Evolutionary conservation across 2,113 vertebrate species (phyloP).

Genomic region (Platysternon megacephalum): DNA sequence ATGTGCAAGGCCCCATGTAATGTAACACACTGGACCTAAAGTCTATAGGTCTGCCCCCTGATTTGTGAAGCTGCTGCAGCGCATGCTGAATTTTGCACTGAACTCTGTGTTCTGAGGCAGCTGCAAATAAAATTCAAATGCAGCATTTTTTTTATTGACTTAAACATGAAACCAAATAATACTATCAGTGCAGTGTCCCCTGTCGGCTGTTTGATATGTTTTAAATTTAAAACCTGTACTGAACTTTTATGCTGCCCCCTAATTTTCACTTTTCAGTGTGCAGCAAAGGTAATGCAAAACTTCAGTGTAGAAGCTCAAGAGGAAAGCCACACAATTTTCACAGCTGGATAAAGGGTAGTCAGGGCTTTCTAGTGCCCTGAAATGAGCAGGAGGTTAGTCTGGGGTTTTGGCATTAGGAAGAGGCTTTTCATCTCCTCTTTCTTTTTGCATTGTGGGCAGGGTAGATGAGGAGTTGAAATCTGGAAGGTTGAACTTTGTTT

Average conservation of each 20-base stretch:
- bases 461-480: neutral
- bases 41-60: accelerated
- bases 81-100: neutral
- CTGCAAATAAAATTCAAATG: too few species aligned
- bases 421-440: neutral
- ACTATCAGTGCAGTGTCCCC: neutral
- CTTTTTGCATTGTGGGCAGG: accelerated
- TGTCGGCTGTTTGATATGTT: accelerated
- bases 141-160: neutral
- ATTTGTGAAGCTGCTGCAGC: neutral
- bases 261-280: neutral
- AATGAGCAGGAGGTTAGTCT: accelerated
- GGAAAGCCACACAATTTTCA: neutral
- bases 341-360: neutral
- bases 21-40: neutral
- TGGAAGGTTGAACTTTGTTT: neutral
- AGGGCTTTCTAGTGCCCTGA: neutral
- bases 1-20: accelerated
- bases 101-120: neutral
- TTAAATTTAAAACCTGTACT: neutral
- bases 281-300: neutral
- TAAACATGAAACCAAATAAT: neutral
- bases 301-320: neutral
- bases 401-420: neutral
- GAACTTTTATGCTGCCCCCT: accelerated